A percentile compares a stretch with the other conserved stretches of the same genome.
These are phyloP conservation scores for Cremastobaeus sp. DNA, from an alignment of 2,888 invertebrate species.

Conservation along the genomic window DNA sequence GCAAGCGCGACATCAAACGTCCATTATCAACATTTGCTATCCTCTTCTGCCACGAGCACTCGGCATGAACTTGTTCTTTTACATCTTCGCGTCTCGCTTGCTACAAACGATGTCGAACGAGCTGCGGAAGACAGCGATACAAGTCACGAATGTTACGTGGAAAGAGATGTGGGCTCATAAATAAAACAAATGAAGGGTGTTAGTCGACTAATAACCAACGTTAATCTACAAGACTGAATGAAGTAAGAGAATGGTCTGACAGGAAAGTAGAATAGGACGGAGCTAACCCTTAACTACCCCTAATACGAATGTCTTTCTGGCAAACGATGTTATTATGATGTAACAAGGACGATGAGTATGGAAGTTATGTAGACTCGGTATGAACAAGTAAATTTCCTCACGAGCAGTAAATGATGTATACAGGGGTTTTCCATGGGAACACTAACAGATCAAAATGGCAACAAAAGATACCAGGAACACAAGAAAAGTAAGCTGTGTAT, in stretches of 20 bases:
- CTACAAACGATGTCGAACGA: not conserved
- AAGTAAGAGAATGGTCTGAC: conserved; percentile 2
- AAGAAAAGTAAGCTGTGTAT: too few relatives aligned
- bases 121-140: not conserved
- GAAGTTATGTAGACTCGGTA: conserved; percentile 5
- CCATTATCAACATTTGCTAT: not conserved
- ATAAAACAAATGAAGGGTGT: conserved; percentile 52
- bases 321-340: conserved; percentile 22
- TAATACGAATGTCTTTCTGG: conserved; percentile 6
- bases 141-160: conserved; percentile 25
- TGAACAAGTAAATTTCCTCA: too few relatives aligned
- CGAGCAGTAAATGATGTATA: too few relatives aligned
- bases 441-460: too few relatives aligned
- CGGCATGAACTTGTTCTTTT: not conserved
- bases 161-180: conserved; percentile 37
- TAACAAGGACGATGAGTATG: conserved; percentile 26
- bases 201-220: conserved; percentile 50
- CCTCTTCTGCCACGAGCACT: not conserved
- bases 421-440: too few relatives aligned
- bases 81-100: not conserved
- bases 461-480: too few relatives aligned
- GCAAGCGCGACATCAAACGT: not conserved
- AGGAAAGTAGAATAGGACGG: not conserved
- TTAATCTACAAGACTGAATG: conserved; percentile 42
- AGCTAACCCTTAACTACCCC: conserved; percentile 7